These are phyloP conservation scores for Glareola pratincola DNA, from an alignment of 2,113 vertebrate species.

Conservation along the genomic window DNA sequence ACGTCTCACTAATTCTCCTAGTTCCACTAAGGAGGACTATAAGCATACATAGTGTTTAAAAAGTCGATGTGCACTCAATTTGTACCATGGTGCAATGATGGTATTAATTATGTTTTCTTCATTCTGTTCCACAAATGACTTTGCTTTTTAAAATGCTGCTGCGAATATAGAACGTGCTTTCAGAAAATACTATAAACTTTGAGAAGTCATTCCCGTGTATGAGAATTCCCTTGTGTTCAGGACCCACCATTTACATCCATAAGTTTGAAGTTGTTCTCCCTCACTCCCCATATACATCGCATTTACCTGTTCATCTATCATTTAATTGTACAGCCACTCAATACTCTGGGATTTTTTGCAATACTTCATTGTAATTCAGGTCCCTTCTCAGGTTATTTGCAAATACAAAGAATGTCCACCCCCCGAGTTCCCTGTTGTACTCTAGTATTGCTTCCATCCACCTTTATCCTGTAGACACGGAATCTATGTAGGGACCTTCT, in stretches of 20 bases:
- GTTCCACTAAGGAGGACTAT: neutral
- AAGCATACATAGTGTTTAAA: neutral
- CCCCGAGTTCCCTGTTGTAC: neutral
- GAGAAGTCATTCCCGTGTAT: neutral
- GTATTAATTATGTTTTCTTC: neutral
- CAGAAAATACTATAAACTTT: neutral
- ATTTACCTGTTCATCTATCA: neutral
- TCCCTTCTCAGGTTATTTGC: neutral
- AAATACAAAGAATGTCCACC: accelerated
- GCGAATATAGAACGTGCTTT: neutral
- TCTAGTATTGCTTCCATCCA: neutral
- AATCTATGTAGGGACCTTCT: neutral
- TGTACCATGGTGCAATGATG: neutral
- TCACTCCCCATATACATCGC: neutral
- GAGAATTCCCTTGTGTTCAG: neutral
- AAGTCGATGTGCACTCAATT: neutral
- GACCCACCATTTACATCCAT: neutral
- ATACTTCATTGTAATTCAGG: neutral
- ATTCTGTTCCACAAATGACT: neutral
- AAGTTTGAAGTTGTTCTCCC: neutral
- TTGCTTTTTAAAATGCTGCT: neutral
- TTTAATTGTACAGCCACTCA: neutral
- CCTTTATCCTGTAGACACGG: neutral
- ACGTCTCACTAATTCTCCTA: neutral
- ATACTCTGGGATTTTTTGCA: neutral